Evolutionary conservation across 1,140 invertebrate genomes (phyloP), one percentile per base, ranked within the genome.

Genomic region (Caenorhabditis brenneri): DNA sequence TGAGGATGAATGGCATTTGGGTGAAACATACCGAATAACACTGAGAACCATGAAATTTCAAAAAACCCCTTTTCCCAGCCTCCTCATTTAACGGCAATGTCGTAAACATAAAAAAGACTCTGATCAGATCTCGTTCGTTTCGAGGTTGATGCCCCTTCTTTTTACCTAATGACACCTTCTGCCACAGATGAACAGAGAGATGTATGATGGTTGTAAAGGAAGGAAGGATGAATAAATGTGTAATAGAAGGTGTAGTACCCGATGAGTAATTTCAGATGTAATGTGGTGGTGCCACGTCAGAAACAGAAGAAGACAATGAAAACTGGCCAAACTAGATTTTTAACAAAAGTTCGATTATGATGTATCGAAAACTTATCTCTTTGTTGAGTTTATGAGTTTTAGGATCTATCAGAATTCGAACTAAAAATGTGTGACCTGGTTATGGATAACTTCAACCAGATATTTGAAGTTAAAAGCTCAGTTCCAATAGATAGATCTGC

Each of bases 101-200:
- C 36, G 65, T 42, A 31, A 74, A 24, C 65, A 31, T 74, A 74
- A 74, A 74, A 74, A n/a, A 5, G 36, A 6, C 2, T 65, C 29
- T 16, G 58, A 65, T 33, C 31, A 42, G 36, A 74, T 74, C 65
- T 74, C 65, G 65, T 74, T 74, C 36, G 65, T 42, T 22, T 74
- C n/a, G 65, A 74, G 65, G 65, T 74, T 74, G 65, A 74, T 74
- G 15, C 65, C 10, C 1, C n/a, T 42, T 74, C 33, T 31, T 42
- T 36, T n/a, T 39, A 1, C 22, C 19, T 36, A n/a, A 15, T 74
- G 33, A 33, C 33, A 46, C 65, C 53, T 22, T 12, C 53, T 29
- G 22, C 53, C 22, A 74, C 19, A 55, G 58, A 33, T 74, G 65
- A 74, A 74, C 36, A 74, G 12, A 16, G 16, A 33, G 58, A 36